phyloP scores from a whole-genome alignment of 2,888 invertebrate genomes.

The Cybosia mesomella region DNA sequence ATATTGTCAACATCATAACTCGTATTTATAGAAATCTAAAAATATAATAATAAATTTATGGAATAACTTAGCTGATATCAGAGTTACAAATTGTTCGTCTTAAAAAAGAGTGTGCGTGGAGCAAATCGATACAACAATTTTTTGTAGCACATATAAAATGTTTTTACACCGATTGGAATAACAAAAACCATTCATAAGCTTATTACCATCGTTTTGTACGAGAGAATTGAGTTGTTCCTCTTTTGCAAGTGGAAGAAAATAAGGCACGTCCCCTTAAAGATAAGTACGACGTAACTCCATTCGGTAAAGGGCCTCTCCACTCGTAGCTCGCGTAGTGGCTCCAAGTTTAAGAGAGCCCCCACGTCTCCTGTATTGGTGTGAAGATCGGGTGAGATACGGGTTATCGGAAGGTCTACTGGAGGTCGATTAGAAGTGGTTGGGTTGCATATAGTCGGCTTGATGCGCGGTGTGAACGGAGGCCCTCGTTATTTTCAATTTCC shows the following conservation, averaged over 20 bases:
- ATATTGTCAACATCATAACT: not conserved
- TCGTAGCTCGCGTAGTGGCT: conserved; percentile 74
- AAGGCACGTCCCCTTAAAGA: conserved; percentile 84
- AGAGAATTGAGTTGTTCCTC: conserved; percentile 76
- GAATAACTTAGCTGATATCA: not conserved
- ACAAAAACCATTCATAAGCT: conserved; percentile 64
- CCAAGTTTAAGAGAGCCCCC: conserved; percentile 74
- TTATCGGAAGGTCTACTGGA: conserved; percentile 66
- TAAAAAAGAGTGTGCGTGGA: conserved; percentile 1
- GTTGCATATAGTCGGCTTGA: conserved; percentile 76
- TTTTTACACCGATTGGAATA: conserved; percentile 55
- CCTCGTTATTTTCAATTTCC: conserved; percentile 87
- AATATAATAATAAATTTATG: not conserved
- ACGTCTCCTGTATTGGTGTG: conserved; percentile 67
- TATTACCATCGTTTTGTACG: conserved; percentile 71
- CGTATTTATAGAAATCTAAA: not conserved
- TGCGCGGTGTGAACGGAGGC: conserved; percentile 82
- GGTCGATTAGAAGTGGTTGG: conserved; percentile 76
- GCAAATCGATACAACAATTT: conserved; percentile 24
- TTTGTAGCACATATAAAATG: conserved; percentile 42
- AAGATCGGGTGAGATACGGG: conserved; percentile 72
- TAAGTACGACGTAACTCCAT: conserved; percentile 86
- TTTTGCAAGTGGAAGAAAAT: conserved; percentile 78
- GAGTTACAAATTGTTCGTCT: not conserved
- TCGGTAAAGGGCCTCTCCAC: conserved; percentile 84